Base-by-base conservation (phyloP, 2,888 invertebrate species). In the Odontothrips loti region DNA sequence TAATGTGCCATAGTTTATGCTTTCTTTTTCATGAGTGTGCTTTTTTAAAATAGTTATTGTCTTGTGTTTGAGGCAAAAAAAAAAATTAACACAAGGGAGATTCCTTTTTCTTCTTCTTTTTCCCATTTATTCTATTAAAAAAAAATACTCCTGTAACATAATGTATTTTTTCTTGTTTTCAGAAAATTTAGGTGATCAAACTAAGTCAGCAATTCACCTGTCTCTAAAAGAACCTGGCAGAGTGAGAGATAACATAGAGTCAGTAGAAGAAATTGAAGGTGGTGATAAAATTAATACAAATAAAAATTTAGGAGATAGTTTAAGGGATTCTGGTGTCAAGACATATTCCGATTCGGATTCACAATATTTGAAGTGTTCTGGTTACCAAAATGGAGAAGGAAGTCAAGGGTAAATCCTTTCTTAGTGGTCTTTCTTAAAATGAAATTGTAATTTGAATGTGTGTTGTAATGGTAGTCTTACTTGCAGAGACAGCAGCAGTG, bases 161-260 rank as follows among this genome's bases (percentile, higher is more conserved):
- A 17, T 6, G 58, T 15, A 58, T 58, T 17, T 27, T 27, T 80
- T 79, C 43, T 80, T 78, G 79, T 23, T 81, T 80, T 47, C 80
- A 80, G 87, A 87, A 80, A 86, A 86, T 80, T 86, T 86, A 34
- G 89, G 89, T 82, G 88, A 89, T 82, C 89, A 89, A 83, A 84
- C 89, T 63, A 89, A 88, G 83, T 84, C 90, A 48, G 90, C 90
- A 20, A 90, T 90, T 80, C 89, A 90, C 84, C 85, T 90, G 48
- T 90, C 90, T 63, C 85, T 90, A 79, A 88, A 90, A 84, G 89
- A 89, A 83, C 85, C 87, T 11, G 85, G 86, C 79, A 84, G 85
- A 27, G 17, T 23, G 12, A 80, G 23, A 27, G 27, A 75, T 11
- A 75, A 12, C 9, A 11, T 27, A 75, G 68, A 75, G 27, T 12